Base-by-base conservation (phyloP, 2,113 vertebrate genomes). In the Craseonycteris thonglongyai region DNA sequence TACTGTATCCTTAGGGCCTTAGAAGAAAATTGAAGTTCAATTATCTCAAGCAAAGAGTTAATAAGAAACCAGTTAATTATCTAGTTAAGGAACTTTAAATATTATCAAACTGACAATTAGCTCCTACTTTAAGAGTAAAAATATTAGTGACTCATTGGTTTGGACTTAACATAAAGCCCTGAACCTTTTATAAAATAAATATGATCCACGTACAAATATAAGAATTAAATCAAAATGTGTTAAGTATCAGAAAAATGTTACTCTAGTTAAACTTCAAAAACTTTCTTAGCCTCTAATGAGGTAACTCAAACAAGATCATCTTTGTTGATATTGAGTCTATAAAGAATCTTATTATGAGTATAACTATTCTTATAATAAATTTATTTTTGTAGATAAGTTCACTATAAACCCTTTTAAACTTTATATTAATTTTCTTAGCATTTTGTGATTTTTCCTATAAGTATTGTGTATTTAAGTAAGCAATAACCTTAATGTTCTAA, bases 241-340 rank as follows among this genome's bases (percentile, higher is more conserved):
- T 90, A 81, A 97, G 33, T 93, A 93, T 95, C 69, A 95, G 72
- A 93, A 96, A 96, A 92, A 96, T 89, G 45, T 88, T 95, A 68
- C n/a, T 54, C 63, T 76, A 97, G 96, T 35, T 97, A 94, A 93
- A 96, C 66, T 87, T 74, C 90, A 97, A 96, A 98, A 97, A 30
- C 26, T 90, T 92, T 96, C 40, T 91, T 97, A 71, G 71, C 93
- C 33, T 93, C 58, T 97, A 96, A 97, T 93, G 84, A 93, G 91
- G 72, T 66, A 84, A 81, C 45, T 94, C 83, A 94, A 93, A 95
- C 2, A 40, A 95, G 90, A 81, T 94, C 18, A 93, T 95, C 42
- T 95, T 92, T 96, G 95, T 87, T 35, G 0, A 38, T 95, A 71
- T 93, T 93, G 63, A 42, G 16, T 90, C 95, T 97, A 38, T 1